Evolutionary conservation across 2,113 vertebrate genomes (phyloP).

Genomic region (Azemiops feae): DNA sequence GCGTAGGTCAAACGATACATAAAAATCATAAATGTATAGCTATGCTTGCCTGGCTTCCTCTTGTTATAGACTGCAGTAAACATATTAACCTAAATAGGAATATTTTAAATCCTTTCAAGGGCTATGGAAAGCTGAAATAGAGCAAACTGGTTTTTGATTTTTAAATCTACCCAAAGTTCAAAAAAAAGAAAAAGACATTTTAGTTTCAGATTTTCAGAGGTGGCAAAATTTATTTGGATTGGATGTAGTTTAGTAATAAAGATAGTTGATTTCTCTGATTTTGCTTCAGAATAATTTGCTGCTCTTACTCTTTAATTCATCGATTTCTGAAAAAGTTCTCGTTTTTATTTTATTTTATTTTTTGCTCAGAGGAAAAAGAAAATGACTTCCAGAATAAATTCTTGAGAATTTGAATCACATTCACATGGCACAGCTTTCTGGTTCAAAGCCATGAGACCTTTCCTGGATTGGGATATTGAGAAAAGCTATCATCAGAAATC

Average conservation of each 20-base stretch:
- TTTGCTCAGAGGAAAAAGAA: conserved; percentile 15
- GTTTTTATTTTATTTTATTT: not conserved
- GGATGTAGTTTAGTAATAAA: not conserved
- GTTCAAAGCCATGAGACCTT: not conserved
- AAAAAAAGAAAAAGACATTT: not conserved
- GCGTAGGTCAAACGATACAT: not conserved
- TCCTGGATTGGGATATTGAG: not conserved
- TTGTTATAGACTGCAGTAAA: conserved; percentile 12
- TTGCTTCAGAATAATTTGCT: conserved; percentile 44
- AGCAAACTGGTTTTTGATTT: not conserved
- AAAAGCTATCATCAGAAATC: not conserved
- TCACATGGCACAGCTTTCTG: conserved; percentile 21
- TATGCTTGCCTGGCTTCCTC: not conserved
- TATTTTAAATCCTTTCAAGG: conserved; percentile 31
- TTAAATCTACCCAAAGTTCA: not conserved
- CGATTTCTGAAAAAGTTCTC: conserved; percentile 38
- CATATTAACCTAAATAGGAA: conserved; percentile 15
- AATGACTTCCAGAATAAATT: conserved; percentile 40
- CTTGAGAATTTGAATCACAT: conserved; percentile 8
- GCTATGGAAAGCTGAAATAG: conserved; percentile 20
- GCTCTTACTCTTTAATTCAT: conserved; percentile 31
- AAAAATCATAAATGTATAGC: not conserved
- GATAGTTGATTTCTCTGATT: conserved; percentile 14
- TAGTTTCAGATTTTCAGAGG: conserved; percentile 26
- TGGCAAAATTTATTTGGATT: not conserved